Evolutionary conservation across 1,140 invertebrate species (phyloP).

Genomic region (Drosophila athabasca): DNA sequence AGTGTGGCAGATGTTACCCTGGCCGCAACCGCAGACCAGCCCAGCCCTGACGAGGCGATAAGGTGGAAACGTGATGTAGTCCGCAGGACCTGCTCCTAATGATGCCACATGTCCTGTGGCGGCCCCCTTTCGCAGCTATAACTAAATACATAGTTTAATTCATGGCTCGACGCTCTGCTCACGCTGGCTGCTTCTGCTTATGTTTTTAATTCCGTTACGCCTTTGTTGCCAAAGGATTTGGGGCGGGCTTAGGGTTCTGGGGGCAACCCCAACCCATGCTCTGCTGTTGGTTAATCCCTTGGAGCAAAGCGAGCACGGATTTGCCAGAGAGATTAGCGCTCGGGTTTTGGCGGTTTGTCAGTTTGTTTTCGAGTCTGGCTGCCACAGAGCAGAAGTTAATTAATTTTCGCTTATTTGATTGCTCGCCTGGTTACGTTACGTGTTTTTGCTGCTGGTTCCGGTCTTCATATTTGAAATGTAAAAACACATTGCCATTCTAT

Average conservation of each 20-base stretch:
- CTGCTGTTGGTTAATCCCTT: not conserved
- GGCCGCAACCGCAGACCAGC: constrained; percentile 53
- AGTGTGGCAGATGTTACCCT: constrained; percentile 29
- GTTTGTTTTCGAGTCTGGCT: constrained; percentile 33
- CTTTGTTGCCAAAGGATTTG: constrained; percentile 38
- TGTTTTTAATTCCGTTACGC: constrained; percentile 35
- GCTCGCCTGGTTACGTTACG: constrained; percentile 10
- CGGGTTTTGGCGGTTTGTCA: constrained; percentile 39
- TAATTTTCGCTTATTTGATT: constrained; percentile 65
- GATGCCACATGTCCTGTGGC: constrained; percentile 27
- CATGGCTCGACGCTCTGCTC: constrained; percentile 46
- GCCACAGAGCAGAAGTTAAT: constrained; percentile 51
- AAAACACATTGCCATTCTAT: too few species aligned
- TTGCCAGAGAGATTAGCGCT: constrained; percentile 60
- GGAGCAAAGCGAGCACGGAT: constrained; percentile 21
- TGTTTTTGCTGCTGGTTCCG: not conserved
- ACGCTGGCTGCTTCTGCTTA: constrained; percentile 43
- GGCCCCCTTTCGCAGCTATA: constrained; percentile 7
- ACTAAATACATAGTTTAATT: constrained; percentile 58
- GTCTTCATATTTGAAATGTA: not conserved
- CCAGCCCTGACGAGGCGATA: constrained; percentile 13
- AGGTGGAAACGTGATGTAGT: constrained; percentile 4
- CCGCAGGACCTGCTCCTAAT: constrained; percentile 36
- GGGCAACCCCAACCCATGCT: not conserved
- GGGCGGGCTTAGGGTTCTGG: too few species aligned